Base-by-base conservation (phyloP, 30 jellyfish, hydroid and myxozoan genomes). In the Aurelia coerulea region DNA sequence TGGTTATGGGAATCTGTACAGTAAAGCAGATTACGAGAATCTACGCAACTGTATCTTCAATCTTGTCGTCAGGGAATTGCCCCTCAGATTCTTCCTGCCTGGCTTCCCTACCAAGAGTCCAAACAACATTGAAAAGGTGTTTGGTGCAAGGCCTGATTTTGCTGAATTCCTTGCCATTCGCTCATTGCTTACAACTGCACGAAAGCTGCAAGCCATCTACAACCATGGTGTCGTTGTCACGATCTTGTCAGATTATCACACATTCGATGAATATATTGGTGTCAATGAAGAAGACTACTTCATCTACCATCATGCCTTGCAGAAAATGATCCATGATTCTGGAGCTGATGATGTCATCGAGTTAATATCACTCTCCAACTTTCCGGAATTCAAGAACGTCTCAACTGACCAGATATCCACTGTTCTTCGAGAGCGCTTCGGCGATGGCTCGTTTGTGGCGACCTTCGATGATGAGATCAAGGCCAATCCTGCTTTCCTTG, bases 71-170 rank as follows among this genome's bases (percentile, higher is more conserved):
- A 49, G 67, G 8, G 46, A 49, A 0, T 64, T 65, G 53, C 83
- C 88, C 12, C 62, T 85, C 10, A 62, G 39, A 31, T 85, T 85
- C 83, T 74, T 85, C 58, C 18, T 85, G 39, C 94, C 94, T 29
- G 94, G 83, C 31, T 85, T 85, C 69, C 94, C 94, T 2, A n/a
- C 68, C 70, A 85, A 85, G 54, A 85, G 94, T 41, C 29, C 88
- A 49, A 85, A 85, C 69, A 73, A 66, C 12, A 17, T 41, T 42
- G 35, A 17, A 8, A 85, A 85, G 71, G 94, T 85, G 19, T 77
- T 85, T n/a, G 88, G 94, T 9, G 5, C 10, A 19, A 63, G 19
- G 2, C 84, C 88, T 12, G 94, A 85, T n/a, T 60, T 85, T 49
- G 73, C 83, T 46, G 94, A 85, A 37, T 65, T 42, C 68, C 76